Conservation (phyloP, 2,797 vertebrate genomes). For the Enteromius fasciolatus region DNA sequence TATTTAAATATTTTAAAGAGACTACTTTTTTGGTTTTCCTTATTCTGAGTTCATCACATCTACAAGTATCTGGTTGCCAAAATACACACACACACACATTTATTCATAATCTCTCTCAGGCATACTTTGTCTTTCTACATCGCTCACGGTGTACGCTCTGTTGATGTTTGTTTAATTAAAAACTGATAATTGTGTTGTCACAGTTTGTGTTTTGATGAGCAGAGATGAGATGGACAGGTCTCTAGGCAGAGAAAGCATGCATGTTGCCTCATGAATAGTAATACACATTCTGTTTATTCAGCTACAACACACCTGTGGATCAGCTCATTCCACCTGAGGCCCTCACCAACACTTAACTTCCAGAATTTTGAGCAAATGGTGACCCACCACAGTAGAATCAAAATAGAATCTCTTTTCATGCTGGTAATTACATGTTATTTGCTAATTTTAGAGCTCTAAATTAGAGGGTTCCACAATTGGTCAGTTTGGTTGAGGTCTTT, state of each 20-base stretch:
- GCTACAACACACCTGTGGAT: slow-evolving; percentile 57
- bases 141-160: slow-evolving; percentile 19
- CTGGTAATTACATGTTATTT: slow-evolving; percentile 17
- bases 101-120: slow-evolving; percentile 22
- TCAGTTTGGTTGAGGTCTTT: slow-evolving; percentile 17
- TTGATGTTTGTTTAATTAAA: slow-evolving; percentile 57
- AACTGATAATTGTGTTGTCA: slow-evolving; percentile 59
- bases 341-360: slow-evolving; percentile 4
- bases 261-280: slow-evolving; percentile 60
- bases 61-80: slow-evolving; percentile 23
- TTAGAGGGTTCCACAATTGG: slow-evolving; percentile 8
- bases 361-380: slow-evolving; percentile 24
- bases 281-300: slow-evolving; percentile 55
- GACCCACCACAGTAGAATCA: slow-evolving; percentile 13
- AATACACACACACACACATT: slow-evolving; percentile 16
- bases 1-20: neutral
- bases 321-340: slow-evolving; percentile 47
- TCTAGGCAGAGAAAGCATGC: slow-evolving; percentile 47
- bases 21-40: neutral
- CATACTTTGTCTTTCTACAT: slow-evolving; percentile 11
- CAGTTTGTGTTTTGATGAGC: slow-evolving; percentile 51
- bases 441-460: slow-evolving; percentile 6
- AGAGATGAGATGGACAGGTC: slow-evolving; percentile 53
- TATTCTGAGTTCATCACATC: neutral
- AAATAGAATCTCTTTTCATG: slow-evolving; percentile 15